These are phyloP conservation scores for Caradrina clavipalpis DNA, from an alignment of 2,888 invertebrate species.

Conservation along the genomic window DNA sequence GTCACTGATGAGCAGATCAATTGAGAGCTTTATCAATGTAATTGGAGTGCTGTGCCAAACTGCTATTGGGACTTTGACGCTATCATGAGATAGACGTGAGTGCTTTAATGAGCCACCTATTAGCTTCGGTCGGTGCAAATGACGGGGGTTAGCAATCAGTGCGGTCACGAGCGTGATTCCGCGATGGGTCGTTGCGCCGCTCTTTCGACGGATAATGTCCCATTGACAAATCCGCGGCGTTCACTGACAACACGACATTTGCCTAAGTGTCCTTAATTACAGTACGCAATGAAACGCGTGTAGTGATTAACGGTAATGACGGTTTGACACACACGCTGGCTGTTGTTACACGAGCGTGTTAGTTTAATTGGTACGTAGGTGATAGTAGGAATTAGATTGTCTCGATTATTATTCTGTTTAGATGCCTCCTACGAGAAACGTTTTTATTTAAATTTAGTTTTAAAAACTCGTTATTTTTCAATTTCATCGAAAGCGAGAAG, in stretches of 20 bases:
- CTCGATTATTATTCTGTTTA: background rate
- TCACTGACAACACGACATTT: constrained; percentile 63
- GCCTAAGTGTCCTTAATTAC: constrained; percentile 70
- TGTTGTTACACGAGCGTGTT: constrained; percentile 34
- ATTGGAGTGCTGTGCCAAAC: constrained; percentile 54
- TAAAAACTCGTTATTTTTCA: background rate
- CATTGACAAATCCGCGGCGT: constrained; percentile 69
- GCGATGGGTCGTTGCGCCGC: constrained; percentile 64
- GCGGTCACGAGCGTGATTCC: constrained; percentile 72
- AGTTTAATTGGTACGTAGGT: constrained; percentile 34
- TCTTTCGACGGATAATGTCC: constrained; percentile 66
- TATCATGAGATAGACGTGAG: constrained; percentile 54
- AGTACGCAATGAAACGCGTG: constrained; percentile 60
- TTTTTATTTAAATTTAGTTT: background rate
- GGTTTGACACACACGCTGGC: constrained; percentile 40
- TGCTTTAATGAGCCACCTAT: constrained; percentile 66
- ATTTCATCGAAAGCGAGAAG: constrained; percentile 17
- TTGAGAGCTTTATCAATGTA: constrained; percentile 25
- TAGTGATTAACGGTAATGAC: constrained; percentile 51
- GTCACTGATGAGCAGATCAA: constrained; percentile 30
- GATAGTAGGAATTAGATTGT: background rate
- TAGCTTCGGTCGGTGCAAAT: constrained; percentile 63
- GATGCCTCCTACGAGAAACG: background rate
- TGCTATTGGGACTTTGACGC: constrained; percentile 39
- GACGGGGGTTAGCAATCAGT: constrained; percentile 71